Evolutionary conservation across 2,888 invertebrate species (phyloP).

Genomic region (Laothoe populi): DNA sequence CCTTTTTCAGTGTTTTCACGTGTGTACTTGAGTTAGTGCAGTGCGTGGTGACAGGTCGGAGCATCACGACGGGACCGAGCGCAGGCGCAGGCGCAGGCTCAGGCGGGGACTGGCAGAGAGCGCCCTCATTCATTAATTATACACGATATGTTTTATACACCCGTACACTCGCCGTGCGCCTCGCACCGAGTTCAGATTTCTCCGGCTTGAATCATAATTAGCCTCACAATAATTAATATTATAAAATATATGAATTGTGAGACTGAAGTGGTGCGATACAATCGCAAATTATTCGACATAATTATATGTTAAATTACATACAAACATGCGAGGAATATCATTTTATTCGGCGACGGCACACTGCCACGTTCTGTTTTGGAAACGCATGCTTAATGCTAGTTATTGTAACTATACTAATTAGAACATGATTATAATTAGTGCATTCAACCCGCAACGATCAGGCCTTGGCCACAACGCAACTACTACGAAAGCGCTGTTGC

Average conservation of each 20-base stretch:
- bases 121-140: constrained; percentile 23
- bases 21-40: too few relatives aligned
- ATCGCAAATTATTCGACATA: constrained; percentile 30
- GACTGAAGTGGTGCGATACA: constrained; percentile 22
- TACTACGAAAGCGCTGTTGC: neutral
- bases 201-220: constrained; percentile 25
- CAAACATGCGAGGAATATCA: constrained; percentile 18
- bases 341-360: constrained; percentile 10
- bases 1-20: too few relatives aligned
- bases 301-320: constrained; percentile 27
- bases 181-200: constrained; percentile 19
- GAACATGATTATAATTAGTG: constrained; percentile 18
- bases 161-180: neutral
- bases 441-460: constrained; percentile 21
- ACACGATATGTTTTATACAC: constrained; percentile 26
- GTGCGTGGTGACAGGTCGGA: too few relatives aligned
- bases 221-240: constrained; percentile 27
- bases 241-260: constrained; percentile 24
- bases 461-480: neutral
- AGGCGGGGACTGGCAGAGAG: constrained; percentile 10
- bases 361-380: neutral
- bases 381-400: constrained; percentile 2
- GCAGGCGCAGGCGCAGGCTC: constrained; percentile 11
- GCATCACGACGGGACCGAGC: too few relatives aligned
- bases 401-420: constrained; percentile 32